These are phyloP conservation scores for Brachyistius frenatus DNA, from an alignment of 2,113 vertebrate species.

Conservation along the genomic window DNA sequence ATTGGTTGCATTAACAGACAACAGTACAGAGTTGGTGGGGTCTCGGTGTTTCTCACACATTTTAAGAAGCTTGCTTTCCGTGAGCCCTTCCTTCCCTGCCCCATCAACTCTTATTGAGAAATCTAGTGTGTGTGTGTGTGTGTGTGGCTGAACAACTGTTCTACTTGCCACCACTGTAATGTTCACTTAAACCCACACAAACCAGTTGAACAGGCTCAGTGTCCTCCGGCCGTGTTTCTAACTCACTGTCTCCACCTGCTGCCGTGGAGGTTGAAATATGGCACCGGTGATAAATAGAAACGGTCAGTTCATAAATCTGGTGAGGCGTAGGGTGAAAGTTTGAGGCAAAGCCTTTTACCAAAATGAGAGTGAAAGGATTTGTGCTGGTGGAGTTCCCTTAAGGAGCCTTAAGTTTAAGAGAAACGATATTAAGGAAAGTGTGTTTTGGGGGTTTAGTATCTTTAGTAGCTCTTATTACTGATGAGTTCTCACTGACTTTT, in stretches of 20 bases:
- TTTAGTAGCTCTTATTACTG: background rate
- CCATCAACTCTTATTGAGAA: too few relatives aligned
- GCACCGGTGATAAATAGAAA: background rate
- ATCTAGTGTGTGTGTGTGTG: too few relatives aligned
- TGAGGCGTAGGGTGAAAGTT: background rate
- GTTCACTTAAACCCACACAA: background rate
- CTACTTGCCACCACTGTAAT: background rate
- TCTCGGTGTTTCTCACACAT: too few relatives aligned
- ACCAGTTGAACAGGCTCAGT: constrained; percentile 21
- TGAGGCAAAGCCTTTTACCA: background rate
- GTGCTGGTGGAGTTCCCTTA: too few relatives aligned
- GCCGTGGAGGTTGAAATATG: constrained; percentile 43
- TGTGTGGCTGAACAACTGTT: too few relatives aligned
- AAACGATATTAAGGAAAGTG: background rate
- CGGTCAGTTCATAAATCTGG: background rate
- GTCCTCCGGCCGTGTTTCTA: background rate
- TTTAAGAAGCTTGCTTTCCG: too few relatives aligned
- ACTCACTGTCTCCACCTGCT: constrained; percentile 54
- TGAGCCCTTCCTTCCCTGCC: background rate
- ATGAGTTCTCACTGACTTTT: background rate
- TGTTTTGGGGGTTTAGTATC: background rate
- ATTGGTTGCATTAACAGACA: too few relatives aligned
- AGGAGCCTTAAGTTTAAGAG: background rate
- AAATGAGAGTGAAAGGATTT: background rate
- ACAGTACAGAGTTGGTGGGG: too few relatives aligned